Percentiles rank a stretch among this genome's conserved stretches.
phyloP scores from a whole-genome alignment of 2,113 vertebrate genomes.

The Phyllostomus discolor region DNA sequence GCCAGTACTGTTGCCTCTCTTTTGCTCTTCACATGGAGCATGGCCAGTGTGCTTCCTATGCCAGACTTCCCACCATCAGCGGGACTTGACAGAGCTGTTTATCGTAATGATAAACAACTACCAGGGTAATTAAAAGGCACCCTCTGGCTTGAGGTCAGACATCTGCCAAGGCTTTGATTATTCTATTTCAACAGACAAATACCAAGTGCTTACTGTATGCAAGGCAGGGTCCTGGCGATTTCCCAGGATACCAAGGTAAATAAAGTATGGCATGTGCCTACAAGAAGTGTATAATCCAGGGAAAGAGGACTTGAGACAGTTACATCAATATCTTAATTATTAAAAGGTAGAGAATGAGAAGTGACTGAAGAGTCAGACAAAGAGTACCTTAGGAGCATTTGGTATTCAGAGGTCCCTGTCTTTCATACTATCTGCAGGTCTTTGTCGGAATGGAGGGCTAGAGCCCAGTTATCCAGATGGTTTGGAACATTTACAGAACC shows the following conservation, averaged over 20 bases:
- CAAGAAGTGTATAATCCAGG: not conserved
- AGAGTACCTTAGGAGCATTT: not conserved
- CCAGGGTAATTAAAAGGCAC: not conserved
- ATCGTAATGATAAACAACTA: not conserved
- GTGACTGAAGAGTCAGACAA: not conserved
- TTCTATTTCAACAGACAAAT: constrained; percentile 31
- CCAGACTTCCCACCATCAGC: not conserved
- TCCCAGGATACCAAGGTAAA: not conserved
- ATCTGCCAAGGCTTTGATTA: constrained; percentile 17
- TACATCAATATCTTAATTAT: not conserved
- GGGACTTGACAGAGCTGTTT: constrained; percentile 8
- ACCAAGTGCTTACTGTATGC: not conserved
- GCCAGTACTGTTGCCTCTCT: not conserved
- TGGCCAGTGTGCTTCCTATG: not conserved
- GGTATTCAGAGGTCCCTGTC: not conserved
- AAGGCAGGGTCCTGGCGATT: not conserved
- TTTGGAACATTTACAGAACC: constrained; percentile 48
- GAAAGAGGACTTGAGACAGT: not conserved
- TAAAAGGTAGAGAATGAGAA: constrained; percentile 5
- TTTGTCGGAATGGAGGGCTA: constrained; percentile 22
- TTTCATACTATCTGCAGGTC: not conserved
- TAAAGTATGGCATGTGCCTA: not conserved
- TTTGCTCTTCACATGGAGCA: not conserved
- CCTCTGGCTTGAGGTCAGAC: not conserved
- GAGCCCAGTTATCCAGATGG: constrained; percentile 46